These are phyloP conservation scores for Amyelois transitella DNA, from an alignment of 1,140 invertebrate species.

Conservation along the genomic window DNA sequence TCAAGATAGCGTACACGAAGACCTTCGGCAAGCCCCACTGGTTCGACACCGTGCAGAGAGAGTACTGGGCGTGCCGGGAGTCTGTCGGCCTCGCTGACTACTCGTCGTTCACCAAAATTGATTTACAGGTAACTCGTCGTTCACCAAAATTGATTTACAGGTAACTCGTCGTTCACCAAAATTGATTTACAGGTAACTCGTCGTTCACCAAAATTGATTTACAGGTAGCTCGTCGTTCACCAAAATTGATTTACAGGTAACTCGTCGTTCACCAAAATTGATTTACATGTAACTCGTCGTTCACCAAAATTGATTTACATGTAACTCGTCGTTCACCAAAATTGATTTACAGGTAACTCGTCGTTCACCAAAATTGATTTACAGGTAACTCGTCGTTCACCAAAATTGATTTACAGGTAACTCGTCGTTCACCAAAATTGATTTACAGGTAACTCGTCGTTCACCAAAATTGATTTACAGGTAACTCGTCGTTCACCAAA, in stretches of 20 bases:
- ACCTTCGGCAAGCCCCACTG: slow-evolving; percentile 93
- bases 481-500: slow-evolving; percentile 99
- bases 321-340: slow-evolving; percentile 99
- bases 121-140: slow-evolving; percentile 90
- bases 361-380: slow-evolving; percentile 99
- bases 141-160: no score
- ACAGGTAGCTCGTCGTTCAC: slow-evolving; percentile 98
- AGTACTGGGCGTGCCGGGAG: slow-evolving; percentile 96
- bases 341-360: slow-evolving; percentile 98
- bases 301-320: slow-evolving; percentile 99
- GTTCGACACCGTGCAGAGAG: slow-evolving; percentile 91
- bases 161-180: slow-evolving; percentile 99
- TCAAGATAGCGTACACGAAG: slow-evolving; percentile 82
- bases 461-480: slow-evolving; percentile 99
- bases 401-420: slow-evolving; percentile 99
- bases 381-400: slow-evolving; percentile 99
- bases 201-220: slow-evolving; percentile 99
- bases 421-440: slow-evolving; percentile 98
- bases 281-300: slow-evolving; percentile 99
- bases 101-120: slow-evolving; percentile 98
- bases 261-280: slow-evolving; percentile 98
- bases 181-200: slow-evolving; percentile 98
- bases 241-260: slow-evolving; percentile 99
- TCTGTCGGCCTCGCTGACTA: slow-evolving; percentile 96
- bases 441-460: slow-evolving; percentile 99